Evolutionary conservation across 2,888 invertebrate genomes (phyloP), one percentile per base, ranked within the genome.

Genomic region (Pheosia gnoma): DNA sequence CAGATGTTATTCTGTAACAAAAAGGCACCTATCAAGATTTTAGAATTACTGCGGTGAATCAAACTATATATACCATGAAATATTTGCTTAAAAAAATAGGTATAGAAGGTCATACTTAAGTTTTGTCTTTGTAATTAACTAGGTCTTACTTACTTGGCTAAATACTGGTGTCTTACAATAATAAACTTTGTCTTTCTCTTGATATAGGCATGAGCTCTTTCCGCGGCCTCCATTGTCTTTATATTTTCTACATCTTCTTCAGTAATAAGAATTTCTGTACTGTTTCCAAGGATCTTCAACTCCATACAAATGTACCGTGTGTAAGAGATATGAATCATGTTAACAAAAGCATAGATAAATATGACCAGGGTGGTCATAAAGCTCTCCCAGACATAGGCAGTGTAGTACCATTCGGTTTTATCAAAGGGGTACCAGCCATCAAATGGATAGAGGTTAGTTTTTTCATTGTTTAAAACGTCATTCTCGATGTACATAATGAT

Each of bases 361-460:
- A 91, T 82, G 5, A 93, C 87, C 0, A 88, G 57, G 3, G 80
- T 83, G 0, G 90, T 90, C 84, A 88, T 88, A 3, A 83, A 75
- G 60, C 86, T 79, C 69, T 93, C 92, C 90, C 90, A 91, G 4
- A 82, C 55, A 43, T 91, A 92, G 2, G 77, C 84, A n/a, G 71
- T 63, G 52, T 82, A 82, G 70, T 88, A 92, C 87, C 86, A 90
- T 64, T 85, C 77, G 0, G 84, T 73, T 74, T 89, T 90, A 63
- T 90, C 85, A 60, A 91, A 91, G 10, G 91, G 92, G 63, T 92
- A 92, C 91, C 90, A 91, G 6, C 88, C 91, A 63, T 91, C 89
- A 52, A 87, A 87, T 0, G 91, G 92, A 59, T 87, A 91, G 7
- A 89, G 74, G 68, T 84, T 80, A 47, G 78, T 68, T 10, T 71